These are phyloP conservation scores for Eutolmus rufibarbis DNA, from an alignment of 2,888 invertebrate species.

Conservation along the genomic window DNA sequence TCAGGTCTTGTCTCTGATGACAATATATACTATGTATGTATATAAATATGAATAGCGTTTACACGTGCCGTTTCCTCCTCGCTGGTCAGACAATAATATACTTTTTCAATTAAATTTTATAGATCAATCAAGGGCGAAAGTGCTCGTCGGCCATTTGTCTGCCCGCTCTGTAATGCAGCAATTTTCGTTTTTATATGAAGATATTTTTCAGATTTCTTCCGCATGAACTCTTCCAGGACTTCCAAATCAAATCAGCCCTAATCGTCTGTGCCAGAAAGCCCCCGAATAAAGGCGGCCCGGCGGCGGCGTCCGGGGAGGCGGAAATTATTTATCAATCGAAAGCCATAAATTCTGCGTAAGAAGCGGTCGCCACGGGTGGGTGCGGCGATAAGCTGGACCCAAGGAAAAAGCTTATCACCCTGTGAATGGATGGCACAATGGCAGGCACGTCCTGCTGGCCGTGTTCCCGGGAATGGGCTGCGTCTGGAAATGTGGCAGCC, in stretches of 20 bases:
- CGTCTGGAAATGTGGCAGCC: neutral
- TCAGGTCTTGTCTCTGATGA: neutral
- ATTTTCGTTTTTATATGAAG: conserved; percentile 12
- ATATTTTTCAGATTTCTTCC: conserved; percentile 33
- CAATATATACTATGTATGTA: no score
- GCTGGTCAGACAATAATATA: neutral
- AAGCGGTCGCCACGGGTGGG: conserved; percentile 16
- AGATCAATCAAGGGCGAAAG: conserved; percentile 38
- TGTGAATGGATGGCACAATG: conserved; percentile 6
- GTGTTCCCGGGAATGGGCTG: neutral
- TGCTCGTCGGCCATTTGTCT: neutral
- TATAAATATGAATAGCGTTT: neutral
- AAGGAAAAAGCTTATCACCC: conserved; percentile 16
- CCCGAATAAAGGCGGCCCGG: neutral
- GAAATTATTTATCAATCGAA: conserved; percentile 46
- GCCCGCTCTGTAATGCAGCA: neutral
- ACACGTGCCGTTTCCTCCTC: neutral
- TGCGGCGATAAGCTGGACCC: conserved; percentile 28
- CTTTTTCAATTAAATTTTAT: conserved; percentile 46
- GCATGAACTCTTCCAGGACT: neutral
- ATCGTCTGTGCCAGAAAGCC: conserved; percentile 16
- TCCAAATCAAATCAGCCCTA: conserved; percentile 30
- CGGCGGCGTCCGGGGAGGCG: neutral
- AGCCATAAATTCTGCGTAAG: conserved; percentile 43
- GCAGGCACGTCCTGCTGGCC: neutral